phyloP scores from a whole-genome alignment of 1,140 invertebrate genomes.

The Gyrodactylus salaris region DNA sequence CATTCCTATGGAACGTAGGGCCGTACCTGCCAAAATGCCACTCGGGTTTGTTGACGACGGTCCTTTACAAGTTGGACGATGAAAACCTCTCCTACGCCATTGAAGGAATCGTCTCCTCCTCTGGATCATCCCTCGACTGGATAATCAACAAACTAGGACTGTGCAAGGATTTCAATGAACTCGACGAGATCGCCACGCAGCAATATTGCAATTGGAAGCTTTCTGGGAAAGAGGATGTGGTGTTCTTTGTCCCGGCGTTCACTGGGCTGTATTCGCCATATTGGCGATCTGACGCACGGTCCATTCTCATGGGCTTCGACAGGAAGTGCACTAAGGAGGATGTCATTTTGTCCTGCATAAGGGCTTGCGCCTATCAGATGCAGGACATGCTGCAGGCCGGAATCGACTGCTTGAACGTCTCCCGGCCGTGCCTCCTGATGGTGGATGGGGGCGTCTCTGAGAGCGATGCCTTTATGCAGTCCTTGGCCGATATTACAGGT shows the following conservation, averaged over 20 bases:
- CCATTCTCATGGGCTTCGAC: conserved; percentile 75
- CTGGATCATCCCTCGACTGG: conserved; percentile 54
- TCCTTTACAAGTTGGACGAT: background rate
- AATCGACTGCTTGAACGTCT: background rate
- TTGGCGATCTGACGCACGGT: conserved; percentile 59
- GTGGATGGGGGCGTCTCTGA: background rate
- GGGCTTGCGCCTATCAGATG: conserved; percentile 73
- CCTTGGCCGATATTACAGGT: background rate
- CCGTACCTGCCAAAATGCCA: background rate
- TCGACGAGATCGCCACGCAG: background rate
- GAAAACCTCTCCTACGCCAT: background rate
- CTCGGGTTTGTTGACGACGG: background rate
- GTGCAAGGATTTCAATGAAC: conserved; percentile 25
- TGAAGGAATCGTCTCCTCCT: conserved; percentile 61
- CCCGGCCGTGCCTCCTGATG: background rate
- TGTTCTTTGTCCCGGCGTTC: conserved; percentile 57
- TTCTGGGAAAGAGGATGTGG: background rate
- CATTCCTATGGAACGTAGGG: background rate
- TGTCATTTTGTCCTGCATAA: conserved; percentile 56
- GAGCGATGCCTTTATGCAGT: background rate
- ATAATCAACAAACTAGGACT: conserved; percentile 49
- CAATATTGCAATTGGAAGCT: background rate
- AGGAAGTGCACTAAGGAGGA: conserved; percentile 66
- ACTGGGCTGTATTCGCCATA: conserved; percentile 68
- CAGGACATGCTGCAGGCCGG: conserved; percentile 10